These are phyloP conservation scores for Pocillopora verrucosa DNA, from an alignment of 64 coral and sea anemone genomes.

Conservation along the genomic window DNA sequence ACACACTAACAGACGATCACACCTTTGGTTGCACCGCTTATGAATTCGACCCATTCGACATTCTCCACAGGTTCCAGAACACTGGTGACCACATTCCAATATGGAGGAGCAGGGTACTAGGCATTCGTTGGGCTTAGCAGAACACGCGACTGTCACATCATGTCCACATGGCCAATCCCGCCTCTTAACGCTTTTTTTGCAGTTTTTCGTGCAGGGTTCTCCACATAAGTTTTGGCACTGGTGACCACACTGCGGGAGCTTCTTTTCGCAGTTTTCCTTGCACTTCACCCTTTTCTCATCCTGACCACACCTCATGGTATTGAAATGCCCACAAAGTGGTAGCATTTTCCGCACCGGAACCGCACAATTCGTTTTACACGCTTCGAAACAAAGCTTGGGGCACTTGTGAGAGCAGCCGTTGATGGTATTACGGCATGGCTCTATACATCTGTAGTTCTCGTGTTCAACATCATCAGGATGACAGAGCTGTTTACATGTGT, in stretches of 20 bases:
- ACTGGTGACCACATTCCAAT: neutral
- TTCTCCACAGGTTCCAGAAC: constrained; percentile 44
- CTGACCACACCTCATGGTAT: constrained; percentile 33
- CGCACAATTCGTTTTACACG: constrained; percentile 41
- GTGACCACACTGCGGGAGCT: constrained; percentile 1
- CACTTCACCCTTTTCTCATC: neutral
- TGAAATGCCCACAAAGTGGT: constrained; percentile 45
- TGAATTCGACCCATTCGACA: constrained; percentile 74
- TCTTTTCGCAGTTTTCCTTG: neutral
- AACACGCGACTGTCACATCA: neutral
- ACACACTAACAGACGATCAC: constrained; percentile 57
- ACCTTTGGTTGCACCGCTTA: constrained; percentile 22
- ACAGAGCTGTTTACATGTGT: constrained; percentile 53
- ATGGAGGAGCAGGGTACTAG: neutral
- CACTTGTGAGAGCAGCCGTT: constrained; percentile 67
- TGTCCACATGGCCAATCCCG: constrained; percentile 30
- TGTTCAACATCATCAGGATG: constrained; percentile 72
- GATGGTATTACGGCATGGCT: constrained; percentile 39
- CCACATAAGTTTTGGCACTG: neutral
- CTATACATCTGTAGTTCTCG: constrained; percentile 21
- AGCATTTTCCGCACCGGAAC: constrained; percentile 51
- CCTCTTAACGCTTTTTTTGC: neutral
- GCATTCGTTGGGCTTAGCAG: neutral
- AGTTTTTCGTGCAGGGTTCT: constrained; percentile 7
- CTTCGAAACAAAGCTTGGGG: constrained; percentile 39